These are phyloP conservation scores for Alosa alosa DNA, from an alignment of 2,113 vertebrate species.

Conservation along the genomic window DNA sequence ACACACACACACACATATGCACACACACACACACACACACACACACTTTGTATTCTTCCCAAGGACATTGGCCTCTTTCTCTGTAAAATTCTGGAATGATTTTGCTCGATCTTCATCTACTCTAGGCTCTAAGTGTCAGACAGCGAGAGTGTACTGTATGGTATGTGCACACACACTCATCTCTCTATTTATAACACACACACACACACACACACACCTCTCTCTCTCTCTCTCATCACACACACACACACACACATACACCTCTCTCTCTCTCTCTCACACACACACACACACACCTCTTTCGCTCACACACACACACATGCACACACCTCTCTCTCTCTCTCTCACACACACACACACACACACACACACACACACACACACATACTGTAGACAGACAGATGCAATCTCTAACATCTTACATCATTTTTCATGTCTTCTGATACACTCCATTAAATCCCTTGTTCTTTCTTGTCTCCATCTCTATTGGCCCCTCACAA, in stretches of 20 bases:
- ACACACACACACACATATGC: neutral
- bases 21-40: neutral
- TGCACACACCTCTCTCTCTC: neutral
- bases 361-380: neutral
- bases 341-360: slow-evolving; percentile 18
- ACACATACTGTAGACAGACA: neutral
- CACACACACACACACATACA: neutral
- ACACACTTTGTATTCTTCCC: neutral
- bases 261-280: slow-evolving; percentile 30
- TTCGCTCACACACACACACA: slow-evolving; percentile 5
- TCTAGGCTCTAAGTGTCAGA: neutral
- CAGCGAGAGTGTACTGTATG: neutral
- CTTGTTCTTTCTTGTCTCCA: neutral
- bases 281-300: slow-evolving; percentile 23
- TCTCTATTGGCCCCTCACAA: neutral
- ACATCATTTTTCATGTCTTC: neutral
- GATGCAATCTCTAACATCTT: neutral
- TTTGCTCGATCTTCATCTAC: slow-evolving; percentile 7
- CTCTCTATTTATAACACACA: neutral
- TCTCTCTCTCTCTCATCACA: slow-evolving; percentile 5
- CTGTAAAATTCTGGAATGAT: slow-evolving; percentile 14
- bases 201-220: slow-evolving; percentile 24
- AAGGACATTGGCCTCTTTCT: slow-evolving; percentile 2
- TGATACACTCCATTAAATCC: neutral
- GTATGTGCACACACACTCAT: neutral